Evolutionary conservation across 1,140 invertebrate genomes (phyloP).

Genomic region (Drosophila jambulina): DNA sequence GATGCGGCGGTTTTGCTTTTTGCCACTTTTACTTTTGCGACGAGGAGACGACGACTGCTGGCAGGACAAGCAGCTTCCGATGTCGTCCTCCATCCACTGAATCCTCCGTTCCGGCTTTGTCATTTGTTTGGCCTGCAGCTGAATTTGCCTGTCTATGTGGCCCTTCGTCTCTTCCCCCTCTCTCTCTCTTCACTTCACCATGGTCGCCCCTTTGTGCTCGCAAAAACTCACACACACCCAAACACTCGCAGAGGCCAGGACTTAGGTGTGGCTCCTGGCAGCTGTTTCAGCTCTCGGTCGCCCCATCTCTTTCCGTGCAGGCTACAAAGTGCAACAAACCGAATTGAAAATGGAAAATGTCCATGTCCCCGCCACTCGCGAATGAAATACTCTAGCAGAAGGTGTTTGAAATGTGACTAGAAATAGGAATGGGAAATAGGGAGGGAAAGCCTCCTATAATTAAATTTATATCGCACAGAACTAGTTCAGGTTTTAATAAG

Average conservation of each 20-base stretch:
- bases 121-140: constrained; percentile 82
- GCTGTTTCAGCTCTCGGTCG: constrained; percentile 56
- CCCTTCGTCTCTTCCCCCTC: constrained; percentile 7
- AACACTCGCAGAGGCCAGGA: constrained; percentile 32
- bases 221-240: constrained; percentile 17
- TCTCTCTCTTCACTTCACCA: constrained; percentile 19
- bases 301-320: constrained; percentile 8
- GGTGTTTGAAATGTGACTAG: neutral
- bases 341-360: constrained; percentile 71
- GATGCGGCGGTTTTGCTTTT: constrained; percentile 57
- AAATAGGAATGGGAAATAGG: neutral
- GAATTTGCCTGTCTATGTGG: constrained; percentile 72
- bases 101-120: constrained; percentile 62
- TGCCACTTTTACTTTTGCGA: constrained; percentile 79
- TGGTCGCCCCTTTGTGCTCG: constrained; percentile 29
- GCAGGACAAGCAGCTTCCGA: constrained; percentile 75
- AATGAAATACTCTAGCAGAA: constrained; percentile 17
- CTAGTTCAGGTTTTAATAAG: neutral
- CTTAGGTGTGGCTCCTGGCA: constrained; percentile 80
- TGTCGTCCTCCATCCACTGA: constrained; percentile 40
- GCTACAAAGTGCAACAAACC: constrained; percentile 81
- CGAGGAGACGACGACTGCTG: constrained; percentile 58
- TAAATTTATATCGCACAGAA: neutral
- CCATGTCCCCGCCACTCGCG: constrained; percentile 18
- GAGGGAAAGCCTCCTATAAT: neutral